Percentiles rank a stretch among this genome's conserved stretches.
These are phyloP conservation scores for Neomorphus geoffroyi DNA, from an alignment of 2,797 vertebrate genomes.

Conservation along the genomic window DNA sequence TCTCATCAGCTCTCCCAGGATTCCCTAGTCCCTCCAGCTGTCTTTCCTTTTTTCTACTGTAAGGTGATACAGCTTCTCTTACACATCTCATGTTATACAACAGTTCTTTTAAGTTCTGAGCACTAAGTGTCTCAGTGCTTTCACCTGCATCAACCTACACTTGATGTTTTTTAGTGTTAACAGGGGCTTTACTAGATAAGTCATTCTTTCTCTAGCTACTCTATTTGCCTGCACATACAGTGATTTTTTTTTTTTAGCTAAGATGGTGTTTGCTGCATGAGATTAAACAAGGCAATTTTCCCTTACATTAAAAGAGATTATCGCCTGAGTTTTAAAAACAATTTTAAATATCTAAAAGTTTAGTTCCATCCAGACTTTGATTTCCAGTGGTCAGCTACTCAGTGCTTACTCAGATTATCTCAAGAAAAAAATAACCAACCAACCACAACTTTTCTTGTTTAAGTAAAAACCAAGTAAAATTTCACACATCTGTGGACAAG, in stretches of 20 bases:
- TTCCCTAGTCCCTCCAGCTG: neutral
- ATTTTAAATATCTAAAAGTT: neutral
- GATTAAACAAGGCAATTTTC: neutral
- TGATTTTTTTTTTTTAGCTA: neutral
- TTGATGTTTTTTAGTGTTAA: neutral
- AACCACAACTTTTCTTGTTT: neutral
- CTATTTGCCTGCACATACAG: neutral
- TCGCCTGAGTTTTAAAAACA: neutral
- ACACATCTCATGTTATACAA: neutral
- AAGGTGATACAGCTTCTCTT: neutral
- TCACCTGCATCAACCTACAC: neutral
- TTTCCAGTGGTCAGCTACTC: neutral
- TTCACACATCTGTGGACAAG: neutral
- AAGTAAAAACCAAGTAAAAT: neutral
- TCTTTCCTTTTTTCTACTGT: neutral
- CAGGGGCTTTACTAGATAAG: neutral
- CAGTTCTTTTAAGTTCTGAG: neutral
- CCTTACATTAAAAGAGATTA: neutral
- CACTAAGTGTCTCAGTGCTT: neutral
- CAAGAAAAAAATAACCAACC: neutral
- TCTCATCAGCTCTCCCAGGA: neutral
- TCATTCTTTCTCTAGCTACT: neutral
- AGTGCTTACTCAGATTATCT: neutral
- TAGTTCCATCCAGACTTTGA: neutral
- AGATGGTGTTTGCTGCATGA: neutral